Conservation (phyloP, 2,113 vertebrate species). For the Takifugu bimaculatus region DNA sequence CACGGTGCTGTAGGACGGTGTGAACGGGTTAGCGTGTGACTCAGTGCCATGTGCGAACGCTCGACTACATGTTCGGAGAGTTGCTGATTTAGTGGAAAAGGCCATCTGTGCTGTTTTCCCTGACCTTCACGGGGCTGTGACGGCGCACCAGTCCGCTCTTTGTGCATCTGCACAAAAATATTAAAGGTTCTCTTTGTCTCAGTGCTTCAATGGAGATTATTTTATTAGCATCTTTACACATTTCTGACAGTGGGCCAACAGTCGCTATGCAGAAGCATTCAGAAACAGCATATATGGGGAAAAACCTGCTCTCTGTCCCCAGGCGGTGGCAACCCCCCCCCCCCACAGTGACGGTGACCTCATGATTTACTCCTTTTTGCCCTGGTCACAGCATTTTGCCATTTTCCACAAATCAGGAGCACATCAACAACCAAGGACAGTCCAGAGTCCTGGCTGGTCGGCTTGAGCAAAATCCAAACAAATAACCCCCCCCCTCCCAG, state of each 20-base stretch:
- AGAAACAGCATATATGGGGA: not conserved
- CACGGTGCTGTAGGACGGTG: constrained; percentile 2
- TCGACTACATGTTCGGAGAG: constrained; percentile 62
- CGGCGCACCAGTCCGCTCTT: constrained; percentile 35
- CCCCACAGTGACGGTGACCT: constrained; percentile 49
- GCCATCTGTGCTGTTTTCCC: constrained; percentile 64
- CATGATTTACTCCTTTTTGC: constrained; percentile 61
- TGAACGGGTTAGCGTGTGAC: constrained; percentile 51
- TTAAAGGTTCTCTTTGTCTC: constrained; percentile 7
- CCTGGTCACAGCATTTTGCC: constrained; percentile 55
- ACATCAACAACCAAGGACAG: constrained; percentile 56
- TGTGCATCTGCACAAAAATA: constrained; percentile 1
- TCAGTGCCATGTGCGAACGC: constrained; percentile 51
- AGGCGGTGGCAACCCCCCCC: not conserved
- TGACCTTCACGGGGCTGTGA: constrained; percentile 68
- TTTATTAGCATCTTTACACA: constrained; percentile 15
- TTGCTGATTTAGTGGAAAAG: constrained; percentile 72
- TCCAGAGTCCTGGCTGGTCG: constrained; percentile 43
- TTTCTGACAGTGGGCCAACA: not conserved
- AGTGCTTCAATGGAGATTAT: constrained; percentile 12
- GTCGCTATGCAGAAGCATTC: not conserved
- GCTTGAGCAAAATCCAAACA: constrained; percentile 61
- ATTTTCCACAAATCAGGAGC: constrained; percentile 47
- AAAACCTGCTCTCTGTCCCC: not conserved
- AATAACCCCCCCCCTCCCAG: constrained; percentile 50